A percentile compares a stretch with the other conserved stretches of the same genome.
Evolutionary conservation across 2,888 invertebrate species (phyloP).

Genomic region (Sarcophaga variegata): DNA sequence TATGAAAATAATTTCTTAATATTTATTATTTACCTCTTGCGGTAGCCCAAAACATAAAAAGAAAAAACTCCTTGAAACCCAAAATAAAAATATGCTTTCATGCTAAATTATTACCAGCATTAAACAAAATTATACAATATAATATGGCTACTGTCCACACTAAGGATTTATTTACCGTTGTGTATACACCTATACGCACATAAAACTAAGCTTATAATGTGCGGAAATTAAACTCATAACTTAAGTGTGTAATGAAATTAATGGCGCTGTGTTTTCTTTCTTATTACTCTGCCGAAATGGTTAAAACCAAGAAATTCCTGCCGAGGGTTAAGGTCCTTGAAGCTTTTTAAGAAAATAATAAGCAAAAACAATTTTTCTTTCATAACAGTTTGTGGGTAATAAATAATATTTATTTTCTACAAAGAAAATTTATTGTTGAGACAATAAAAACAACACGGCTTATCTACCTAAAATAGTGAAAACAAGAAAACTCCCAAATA

Average conservation of each 20-base stretch:
- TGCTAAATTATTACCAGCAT: conserved; percentile 52
- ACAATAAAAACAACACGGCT: too few species aligned
- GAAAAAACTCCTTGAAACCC: background rate
- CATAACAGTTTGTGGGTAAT: too few species aligned
- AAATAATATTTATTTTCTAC: too few species aligned
- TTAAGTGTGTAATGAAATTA: conserved; percentile 59
- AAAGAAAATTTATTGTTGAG: too few species aligned
- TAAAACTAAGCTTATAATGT: background rate
- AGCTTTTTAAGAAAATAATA: background rate
- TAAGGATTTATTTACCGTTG: background rate
- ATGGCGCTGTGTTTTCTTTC: conserved; percentile 29
- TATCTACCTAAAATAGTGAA: too few species aligned
- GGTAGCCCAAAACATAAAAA: background rate
- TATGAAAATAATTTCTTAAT: background rate
- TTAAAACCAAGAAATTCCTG: background rate
- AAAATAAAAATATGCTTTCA: conserved; percentile 48
- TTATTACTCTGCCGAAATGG: background rate
- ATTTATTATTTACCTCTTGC: conserved; percentile 5
- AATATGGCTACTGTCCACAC: too few species aligned
- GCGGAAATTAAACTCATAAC: conserved; percentile 62
- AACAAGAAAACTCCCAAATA: too few species aligned
- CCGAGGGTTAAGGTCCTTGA: background rate
- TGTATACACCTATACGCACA: background rate
- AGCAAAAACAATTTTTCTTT: too few species aligned
- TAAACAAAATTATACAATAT: too few species aligned